Evolutionary conservation across 2,888 invertebrate genomes (phyloP).

Genomic region (Hemaris fuciformis): DNA sequence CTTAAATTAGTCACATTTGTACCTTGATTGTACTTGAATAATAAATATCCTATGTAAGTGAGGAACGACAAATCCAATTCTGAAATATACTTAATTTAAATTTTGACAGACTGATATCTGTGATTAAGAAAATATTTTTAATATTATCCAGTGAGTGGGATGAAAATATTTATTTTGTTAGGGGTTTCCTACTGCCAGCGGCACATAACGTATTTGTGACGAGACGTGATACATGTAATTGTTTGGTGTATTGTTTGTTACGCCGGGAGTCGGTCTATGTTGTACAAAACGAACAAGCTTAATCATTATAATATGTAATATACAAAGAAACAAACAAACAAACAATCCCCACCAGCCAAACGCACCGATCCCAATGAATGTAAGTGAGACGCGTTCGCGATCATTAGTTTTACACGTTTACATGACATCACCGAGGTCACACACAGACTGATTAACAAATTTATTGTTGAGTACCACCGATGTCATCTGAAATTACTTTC

Average conservation of each 20-base stretch:
- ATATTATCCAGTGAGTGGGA: slow-evolving; percentile 81
- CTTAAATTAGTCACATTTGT: slow-evolving; percentile 79
- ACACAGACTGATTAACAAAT: slow-evolving; percentile 64
- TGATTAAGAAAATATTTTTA: slow-evolving; percentile 82
- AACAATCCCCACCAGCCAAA: slow-evolving; percentile 49
- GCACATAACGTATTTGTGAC: slow-evolving; percentile 57
- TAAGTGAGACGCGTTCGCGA: slow-evolving; percentile 32
- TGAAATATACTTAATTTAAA: slow-evolving; percentile 82
- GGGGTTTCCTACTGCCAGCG: slow-evolving; percentile 76
- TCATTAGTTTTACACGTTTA: slow-evolving; percentile 26
- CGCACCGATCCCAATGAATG: slow-evolving; percentile 42
- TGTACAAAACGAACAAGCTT: slow-evolving; percentile 64
- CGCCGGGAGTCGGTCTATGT: slow-evolving; percentile 54
- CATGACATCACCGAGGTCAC: slow-evolving; percentile 49
- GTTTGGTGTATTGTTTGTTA: slow-evolving; percentile 68
- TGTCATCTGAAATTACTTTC: slow-evolving; percentile 67
- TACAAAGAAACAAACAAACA: slow-evolving; percentile 20
- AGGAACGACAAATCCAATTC: slow-evolving; percentile 77
- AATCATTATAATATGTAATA: slow-evolving; percentile 54
- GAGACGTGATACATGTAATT: slow-evolving; percentile 52
- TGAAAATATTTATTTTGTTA: slow-evolving; percentile 80
- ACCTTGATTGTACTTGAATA: slow-evolving; percentile 78
- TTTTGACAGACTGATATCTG: slow-evolving; percentile 82
- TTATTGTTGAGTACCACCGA: slow-evolving; percentile 72
- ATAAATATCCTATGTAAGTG: slow-evolving; percentile 72